Percentiles rank a stretch among this genome's conserved stretches.
Conservation (phyloP, 1,140 invertebrate species). For the Odontomachus brunneus region DNA sequence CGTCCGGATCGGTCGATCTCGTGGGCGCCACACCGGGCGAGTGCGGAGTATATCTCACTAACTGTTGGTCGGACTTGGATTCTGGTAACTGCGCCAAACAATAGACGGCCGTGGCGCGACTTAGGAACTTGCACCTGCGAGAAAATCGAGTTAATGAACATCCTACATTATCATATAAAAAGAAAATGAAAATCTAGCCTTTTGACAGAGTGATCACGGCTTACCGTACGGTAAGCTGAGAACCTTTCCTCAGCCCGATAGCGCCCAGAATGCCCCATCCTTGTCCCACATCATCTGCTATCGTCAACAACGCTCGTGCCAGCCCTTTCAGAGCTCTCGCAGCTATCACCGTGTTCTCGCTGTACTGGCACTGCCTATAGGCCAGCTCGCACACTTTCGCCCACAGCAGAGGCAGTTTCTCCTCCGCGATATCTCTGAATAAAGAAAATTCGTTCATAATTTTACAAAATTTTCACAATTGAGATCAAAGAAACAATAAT, state of each 20-base stretch:
- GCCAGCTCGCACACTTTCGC: constrained; percentile 86
- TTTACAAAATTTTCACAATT: not conserved
- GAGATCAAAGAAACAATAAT: not conserved
- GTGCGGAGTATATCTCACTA: constrained; percentile 78
- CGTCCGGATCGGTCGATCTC: constrained; percentile 72
- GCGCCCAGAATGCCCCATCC: constrained; percentile 88
- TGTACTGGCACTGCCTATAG: constrained; percentile 85
- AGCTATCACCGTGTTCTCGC: constrained; percentile 82
- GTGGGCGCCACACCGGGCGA: constrained; percentile 77
- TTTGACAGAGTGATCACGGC: not conserved
- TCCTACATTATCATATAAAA: not conserved
- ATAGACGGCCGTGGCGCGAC: constrained; percentile 82
- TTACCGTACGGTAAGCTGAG: constrained; percentile 86
- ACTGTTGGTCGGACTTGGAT: constrained; percentile 77
- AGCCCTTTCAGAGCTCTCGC: constrained; percentile 85
- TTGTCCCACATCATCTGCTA: constrained; percentile 87
- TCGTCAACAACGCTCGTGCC: constrained; percentile 82
- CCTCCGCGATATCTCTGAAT: constrained; percentile 86
- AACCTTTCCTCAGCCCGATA: constrained; percentile 88
- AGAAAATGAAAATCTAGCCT: not conserved
- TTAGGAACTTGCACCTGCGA: constrained; percentile 83
- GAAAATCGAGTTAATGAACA: not conserved
- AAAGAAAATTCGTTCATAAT: not conserved
- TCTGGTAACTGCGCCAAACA: constrained; percentile 85
- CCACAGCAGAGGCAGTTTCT: constrained; percentile 88